Conservation (phyloP, 1,140 invertebrate genomes). For the Tenebrio molitor region DNA sequence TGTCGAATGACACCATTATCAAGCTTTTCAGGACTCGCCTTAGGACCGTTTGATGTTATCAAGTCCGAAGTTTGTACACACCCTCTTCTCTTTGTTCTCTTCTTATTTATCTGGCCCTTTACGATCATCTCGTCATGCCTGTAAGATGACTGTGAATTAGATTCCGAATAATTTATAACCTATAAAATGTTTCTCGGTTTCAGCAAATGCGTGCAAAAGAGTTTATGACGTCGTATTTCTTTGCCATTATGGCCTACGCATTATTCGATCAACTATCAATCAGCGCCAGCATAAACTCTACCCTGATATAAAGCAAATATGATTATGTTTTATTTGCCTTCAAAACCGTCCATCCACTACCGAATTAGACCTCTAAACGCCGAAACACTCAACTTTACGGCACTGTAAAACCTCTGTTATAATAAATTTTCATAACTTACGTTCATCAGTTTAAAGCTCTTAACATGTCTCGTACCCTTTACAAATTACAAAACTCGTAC, state of each 20-base stretch:
- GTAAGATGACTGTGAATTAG: slow-evolving; percentile 53
- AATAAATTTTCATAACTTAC: not conserved
- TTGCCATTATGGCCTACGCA: slow-evolving; percentile 15
- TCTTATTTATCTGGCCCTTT: slow-evolving; percentile 51
- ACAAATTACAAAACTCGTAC: too few relatives aligned
- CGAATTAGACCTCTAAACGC: not conserved
- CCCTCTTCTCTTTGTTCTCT: slow-evolving; percentile 53
- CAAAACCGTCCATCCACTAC: not conserved
- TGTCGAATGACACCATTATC: slow-evolving; percentile 58
- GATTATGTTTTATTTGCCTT: slow-evolving; percentile 1
- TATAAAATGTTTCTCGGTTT: slow-evolving; percentile 47
- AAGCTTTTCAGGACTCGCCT: slow-evolving; percentile 51
- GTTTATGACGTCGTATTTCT: slow-evolving; percentile 38
- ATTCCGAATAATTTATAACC: slow-evolving; percentile 54
- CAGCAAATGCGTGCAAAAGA: slow-evolving; percentile 40
- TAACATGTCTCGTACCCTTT: too few relatives aligned
- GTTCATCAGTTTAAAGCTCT: too few relatives aligned
- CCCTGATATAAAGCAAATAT: slow-evolving; percentile 21
- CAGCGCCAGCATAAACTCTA: slow-evolving; percentile 24
- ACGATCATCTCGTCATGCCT: slow-evolving; percentile 50
- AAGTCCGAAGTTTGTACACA: slow-evolving; percentile 56
- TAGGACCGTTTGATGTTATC: slow-evolving; percentile 56
- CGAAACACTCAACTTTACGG: not conserved
- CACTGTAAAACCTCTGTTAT: not conserved
- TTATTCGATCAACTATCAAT: slow-evolving; percentile 39